These are phyloP conservation scores for Conger conger DNA, from an alignment of 2,113 vertebrate species.

Conservation along the genomic window DNA sequence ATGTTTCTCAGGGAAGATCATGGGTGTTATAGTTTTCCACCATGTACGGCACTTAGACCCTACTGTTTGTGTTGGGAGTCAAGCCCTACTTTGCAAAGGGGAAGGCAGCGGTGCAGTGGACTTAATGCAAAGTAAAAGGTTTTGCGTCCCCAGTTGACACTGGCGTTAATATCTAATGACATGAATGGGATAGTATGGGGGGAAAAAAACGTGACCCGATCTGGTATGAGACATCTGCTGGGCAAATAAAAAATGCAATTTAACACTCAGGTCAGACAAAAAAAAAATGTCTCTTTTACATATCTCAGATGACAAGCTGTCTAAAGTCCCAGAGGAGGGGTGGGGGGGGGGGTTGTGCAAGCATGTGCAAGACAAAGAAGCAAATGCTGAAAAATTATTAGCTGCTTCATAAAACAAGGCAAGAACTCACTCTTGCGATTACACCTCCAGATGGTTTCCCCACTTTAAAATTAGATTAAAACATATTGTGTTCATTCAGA, in stretches of 20 bases:
- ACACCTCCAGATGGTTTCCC: background rate
- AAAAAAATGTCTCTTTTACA: background rate
- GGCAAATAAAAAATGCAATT: background rate
- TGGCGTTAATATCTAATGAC: background rate
- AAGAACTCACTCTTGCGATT: background rate
- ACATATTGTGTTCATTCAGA: background rate
- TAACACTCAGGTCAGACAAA: background rate
- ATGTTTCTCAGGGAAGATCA: background rate
- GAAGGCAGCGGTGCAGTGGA: no score
- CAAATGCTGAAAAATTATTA: background rate
- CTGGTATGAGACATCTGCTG: background rate
- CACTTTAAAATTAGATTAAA: background rate
- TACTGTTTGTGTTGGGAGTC: no score
- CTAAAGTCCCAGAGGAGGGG: background rate
- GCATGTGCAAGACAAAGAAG: background rate
- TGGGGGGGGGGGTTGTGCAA: no score
- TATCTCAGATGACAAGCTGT: background rate
- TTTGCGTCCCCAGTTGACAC: no score
- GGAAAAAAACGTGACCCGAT: background rate
- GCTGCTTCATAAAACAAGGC: background rate
- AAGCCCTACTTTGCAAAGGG: no score
- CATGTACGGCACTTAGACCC: no score
- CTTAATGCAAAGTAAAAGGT: no score
- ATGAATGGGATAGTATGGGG: background rate
- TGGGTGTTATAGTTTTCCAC: no score